Percentiles rank a stretch among this genome's conserved stretches.
These are phyloP conservation scores for Aphelinus certus DNA, from an alignment of 1,140 invertebrate genomes.

Conservation along the genomic window DNA sequence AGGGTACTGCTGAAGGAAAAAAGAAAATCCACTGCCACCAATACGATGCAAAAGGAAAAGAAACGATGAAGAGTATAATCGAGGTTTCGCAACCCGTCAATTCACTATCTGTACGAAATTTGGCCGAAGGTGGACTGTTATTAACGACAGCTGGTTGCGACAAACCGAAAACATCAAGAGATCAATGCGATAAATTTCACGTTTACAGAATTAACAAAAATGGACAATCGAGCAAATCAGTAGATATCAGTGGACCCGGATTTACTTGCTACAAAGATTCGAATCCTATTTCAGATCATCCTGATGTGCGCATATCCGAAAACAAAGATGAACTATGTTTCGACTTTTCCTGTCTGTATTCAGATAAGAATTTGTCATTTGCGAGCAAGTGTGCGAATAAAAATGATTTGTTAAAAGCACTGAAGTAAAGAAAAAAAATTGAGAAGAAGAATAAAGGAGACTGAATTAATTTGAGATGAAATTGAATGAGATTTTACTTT, in stretches of 20 bases:
- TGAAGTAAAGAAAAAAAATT: no score
- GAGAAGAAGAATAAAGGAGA: no score
- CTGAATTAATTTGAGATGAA: no score
- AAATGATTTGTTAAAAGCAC: no score
- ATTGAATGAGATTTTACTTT: no score
- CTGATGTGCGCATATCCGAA: constrained; percentile 12
- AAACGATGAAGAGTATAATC: background rate
- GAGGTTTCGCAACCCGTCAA: background rate
- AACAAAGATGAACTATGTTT: constrained; percentile 5
- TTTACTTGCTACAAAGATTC: background rate
- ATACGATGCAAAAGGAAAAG: background rate
- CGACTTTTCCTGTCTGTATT: constrained; percentile 9
- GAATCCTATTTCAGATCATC: background rate
- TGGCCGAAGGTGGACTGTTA: constrained; percentile 8
- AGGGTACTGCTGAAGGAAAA: background rate
- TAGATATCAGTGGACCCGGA: background rate
- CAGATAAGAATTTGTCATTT: no score
- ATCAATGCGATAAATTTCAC: background rate
- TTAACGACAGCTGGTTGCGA: background rate
- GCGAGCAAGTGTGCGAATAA: no score
- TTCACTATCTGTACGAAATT: background rate
- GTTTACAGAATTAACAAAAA: background rate
- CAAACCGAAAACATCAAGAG: no score
- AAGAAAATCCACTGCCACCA: background rate
- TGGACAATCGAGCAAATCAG: background rate